A percentile compares a stretch with the other conserved stretches of the same genome.
phyloP scores from a whole-genome alignment of 2,797 vertebrate species.

The Sphaeramia orbicularis region DNA sequence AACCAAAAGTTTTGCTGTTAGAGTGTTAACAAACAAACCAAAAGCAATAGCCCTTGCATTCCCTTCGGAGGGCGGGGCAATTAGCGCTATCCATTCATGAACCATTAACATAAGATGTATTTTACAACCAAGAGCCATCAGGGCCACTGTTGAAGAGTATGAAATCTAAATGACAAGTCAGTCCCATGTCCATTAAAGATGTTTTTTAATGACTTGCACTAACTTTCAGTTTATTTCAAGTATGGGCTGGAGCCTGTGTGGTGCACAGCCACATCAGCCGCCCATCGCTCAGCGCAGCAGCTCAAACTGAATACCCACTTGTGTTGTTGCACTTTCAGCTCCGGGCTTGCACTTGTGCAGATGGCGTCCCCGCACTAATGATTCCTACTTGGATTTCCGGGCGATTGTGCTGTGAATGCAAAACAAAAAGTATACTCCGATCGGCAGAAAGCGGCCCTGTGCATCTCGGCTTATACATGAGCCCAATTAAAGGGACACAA shows the following conservation, averaged over 20 bases:
- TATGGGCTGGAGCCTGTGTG: not conserved
- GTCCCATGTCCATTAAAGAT: conserved; percentile 11
- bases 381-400: conserved; percentile 48
- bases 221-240: conserved; percentile 4
- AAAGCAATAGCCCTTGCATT: no score
- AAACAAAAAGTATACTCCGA: conserved; percentile 46
- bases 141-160: not conserved
- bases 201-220: conserved; percentile 26
- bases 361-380: conserved; percentile 56
- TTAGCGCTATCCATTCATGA: no score
- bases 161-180: conserved; percentile 33
- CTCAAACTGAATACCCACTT: conserved; percentile 19
- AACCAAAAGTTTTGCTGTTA: no score
- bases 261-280: conserved; percentile 18
- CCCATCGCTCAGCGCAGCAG: conserved; percentile 18
- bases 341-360: conserved; percentile 37
- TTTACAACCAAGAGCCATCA: no score
- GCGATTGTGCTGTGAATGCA: conserved; percentile 44
- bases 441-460: conserved; percentile 18
- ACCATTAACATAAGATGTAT: no score
- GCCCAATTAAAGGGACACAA: conserved; percentile 44
- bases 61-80: no score
- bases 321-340: conserved; percentile 31
- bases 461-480: conserved; percentile 28
- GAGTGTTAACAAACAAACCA: no score